These are phyloP conservation scores for Drosophila sp. DNA, from an alignment of 1,140 invertebrate species.

Conservation along the genomic window DNA sequence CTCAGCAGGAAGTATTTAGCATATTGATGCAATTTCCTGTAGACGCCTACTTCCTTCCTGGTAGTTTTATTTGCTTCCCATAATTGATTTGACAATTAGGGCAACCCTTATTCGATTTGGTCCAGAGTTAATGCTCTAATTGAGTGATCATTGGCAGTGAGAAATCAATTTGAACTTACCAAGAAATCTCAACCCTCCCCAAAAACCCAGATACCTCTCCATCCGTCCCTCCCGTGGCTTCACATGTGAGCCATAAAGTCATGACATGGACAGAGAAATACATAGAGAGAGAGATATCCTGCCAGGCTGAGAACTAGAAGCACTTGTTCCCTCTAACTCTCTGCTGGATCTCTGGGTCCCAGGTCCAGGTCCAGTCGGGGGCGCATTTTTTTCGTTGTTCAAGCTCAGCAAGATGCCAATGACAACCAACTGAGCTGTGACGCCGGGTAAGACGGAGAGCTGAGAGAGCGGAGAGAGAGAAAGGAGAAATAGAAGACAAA, in stretches of 20 bases:
- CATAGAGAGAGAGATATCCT: constrained; percentile 20
- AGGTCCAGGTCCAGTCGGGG: constrained; percentile 40
- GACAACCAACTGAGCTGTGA: constrained; percentile 75
- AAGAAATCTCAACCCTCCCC: constrained; percentile 10
- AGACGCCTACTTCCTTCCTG: background rate
- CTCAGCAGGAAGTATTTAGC: constrained; percentile 29
- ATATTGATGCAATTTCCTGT: constrained; percentile 27
- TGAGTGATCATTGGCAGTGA: constrained; percentile 59
- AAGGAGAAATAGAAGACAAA: constrained; percentile 33
- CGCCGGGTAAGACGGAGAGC: constrained; percentile 44
- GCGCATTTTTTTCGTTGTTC: constrained; percentile 36
- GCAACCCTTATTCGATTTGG: constrained; percentile 35
- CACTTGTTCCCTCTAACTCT: constrained; percentile 48
- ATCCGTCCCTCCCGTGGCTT: background rate
- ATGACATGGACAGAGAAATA: constrained; percentile 26
- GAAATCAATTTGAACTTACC: constrained; percentile 21
- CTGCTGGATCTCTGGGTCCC: background rate
- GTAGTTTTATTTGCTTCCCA: background rate
- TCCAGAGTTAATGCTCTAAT: constrained; percentile 60
- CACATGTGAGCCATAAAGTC: constrained; percentile 47
- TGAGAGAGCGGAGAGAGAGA: constrained; percentile 32
- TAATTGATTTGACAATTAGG: constrained; percentile 44
- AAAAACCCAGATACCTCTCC: too few relatives aligned
- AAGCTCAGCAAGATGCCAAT: constrained; percentile 63
- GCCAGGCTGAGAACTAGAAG: constrained; percentile 48